Percentiles rank a stretch among this genome's conserved stretches.
phyloP scores from a whole-genome alignment of 2,888 invertebrate genomes.

The Melanchra persicariae region DNA sequence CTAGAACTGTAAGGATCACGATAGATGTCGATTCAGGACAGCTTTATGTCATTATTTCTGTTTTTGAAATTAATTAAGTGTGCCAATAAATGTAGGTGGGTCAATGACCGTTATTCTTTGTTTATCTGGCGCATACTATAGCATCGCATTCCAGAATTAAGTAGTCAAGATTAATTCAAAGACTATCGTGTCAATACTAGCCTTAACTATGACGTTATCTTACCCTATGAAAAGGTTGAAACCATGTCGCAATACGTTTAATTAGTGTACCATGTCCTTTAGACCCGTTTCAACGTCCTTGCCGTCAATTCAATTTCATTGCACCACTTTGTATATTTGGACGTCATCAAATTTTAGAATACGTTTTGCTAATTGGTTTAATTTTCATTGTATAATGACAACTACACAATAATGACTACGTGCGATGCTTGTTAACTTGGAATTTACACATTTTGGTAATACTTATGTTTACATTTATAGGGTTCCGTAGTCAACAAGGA shows the following conservation, averaged over 20 bases:
- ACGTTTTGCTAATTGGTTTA: background rate
- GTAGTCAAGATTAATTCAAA: too few species aligned
- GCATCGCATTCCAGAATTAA: too few species aligned
- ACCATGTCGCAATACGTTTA: too few species aligned
- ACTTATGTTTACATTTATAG: background rate
- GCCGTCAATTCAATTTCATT: slow-evolving; percentile 25
- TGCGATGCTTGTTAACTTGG: background rate
- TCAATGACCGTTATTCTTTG: too few species aligned
- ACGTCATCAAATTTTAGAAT: background rate
- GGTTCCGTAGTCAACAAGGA: too few species aligned
- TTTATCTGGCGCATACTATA: slow-evolving; percentile 10
- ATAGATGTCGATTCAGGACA: too few species aligned
- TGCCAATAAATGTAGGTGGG: too few species aligned
- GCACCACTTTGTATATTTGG: slow-evolving; percentile 26
- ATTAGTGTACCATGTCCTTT: background rate
- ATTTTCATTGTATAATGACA: background rate
- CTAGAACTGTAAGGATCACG: too few species aligned
- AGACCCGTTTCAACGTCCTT: background rate
- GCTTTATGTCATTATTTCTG: too few species aligned
- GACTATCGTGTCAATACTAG: too few species aligned
- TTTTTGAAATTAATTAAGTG: too few species aligned
- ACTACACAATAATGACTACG: background rate
- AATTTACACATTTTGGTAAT: background rate
- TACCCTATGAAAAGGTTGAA: background rate
- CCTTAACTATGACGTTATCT: slow-evolving; percentile 24